Conservation (phyloP, 2,888 invertebrate species). For the Xestobium rufovillosum region DNA sequence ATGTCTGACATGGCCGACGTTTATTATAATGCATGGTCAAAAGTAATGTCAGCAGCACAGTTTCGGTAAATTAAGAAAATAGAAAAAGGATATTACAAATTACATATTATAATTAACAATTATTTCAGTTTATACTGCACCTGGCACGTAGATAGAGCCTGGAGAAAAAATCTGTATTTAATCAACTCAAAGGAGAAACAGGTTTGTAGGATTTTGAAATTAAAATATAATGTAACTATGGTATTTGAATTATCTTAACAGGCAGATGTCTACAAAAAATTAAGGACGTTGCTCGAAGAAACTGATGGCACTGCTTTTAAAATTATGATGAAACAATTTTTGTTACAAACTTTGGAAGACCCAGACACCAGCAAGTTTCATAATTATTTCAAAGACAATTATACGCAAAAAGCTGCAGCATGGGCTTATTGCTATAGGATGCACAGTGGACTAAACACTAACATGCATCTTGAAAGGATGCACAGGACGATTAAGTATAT, state of each 20-base stretch:
- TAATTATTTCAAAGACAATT: constrained; percentile 19
- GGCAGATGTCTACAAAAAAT: constrained; percentile 16
- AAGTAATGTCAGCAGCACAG: too few relatives aligned
- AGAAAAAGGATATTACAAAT: too few relatives aligned
- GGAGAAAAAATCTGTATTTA: constrained; percentile 23
- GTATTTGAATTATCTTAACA: too few relatives aligned
- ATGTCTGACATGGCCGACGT: too few relatives aligned
- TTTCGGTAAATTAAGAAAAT: too few relatives aligned
- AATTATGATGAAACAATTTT: constrained; percentile 12
- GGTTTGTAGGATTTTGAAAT: too few relatives aligned
- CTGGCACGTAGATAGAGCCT: constrained; percentile 27
- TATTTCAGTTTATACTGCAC: constrained; percentile 23
- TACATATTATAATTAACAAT: too few relatives aligned
- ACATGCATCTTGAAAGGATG: constrained; percentile 27
- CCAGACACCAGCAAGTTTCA: constrained; percentile 19
- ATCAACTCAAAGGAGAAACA: constrained; percentile 20
- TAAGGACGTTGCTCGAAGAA: constrained; percentile 20
- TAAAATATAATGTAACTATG: too few relatives aligned
- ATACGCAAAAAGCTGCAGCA: constrained; percentile 12
- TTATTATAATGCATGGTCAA: too few relatives aligned
- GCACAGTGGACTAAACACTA: constrained; percentile 24
- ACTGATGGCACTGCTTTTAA: constrained; percentile 18
- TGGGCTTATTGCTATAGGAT: constrained; percentile 25
- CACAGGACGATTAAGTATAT: too few relatives aligned
- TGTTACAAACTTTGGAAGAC: constrained; percentile 16